Base-by-base conservation (phyloP, 2,888 invertebrate species). In the Eupithecia exiguata region DNA sequence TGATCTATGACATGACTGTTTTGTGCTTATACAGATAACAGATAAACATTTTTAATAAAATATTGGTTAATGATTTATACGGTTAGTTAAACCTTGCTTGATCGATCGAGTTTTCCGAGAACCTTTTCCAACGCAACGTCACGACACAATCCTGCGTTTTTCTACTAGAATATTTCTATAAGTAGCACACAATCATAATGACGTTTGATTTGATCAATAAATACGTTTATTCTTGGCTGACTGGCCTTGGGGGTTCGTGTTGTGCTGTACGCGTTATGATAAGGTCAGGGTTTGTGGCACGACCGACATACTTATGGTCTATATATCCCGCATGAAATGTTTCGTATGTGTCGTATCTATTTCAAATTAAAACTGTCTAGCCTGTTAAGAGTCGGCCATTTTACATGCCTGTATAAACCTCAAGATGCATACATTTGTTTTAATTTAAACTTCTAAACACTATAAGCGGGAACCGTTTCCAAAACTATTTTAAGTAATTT, bases 221-320 rank as follows among this genome's bases (percentile, higher is more conserved):
- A 83, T 78, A 70, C 75, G 73, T 76, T 36, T 77, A 77, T 82
- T 82, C 75, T 82, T 82, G 81, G 69, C 67, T 35, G n/a, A 18
- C 65, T 78, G 82, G 79, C 89, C 88, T 89, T 86, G 84, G 79
- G 78, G 73, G 75, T 53, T 71, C 75, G 78, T 81, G 80, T 77
- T 84, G 79, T 82, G 79, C 2, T 81, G 78, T 84, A 81, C 79
- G 80, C 77, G 77, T 80, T 84, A 82, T 86, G 83, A 87, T 86
- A 87, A 88, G 87, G 86, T 89, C 88, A 89, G 84, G 88, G 89
- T 82, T 84, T 58, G 40, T 61, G 66, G 61, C 73, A 74, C 77
- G 77, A 79, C 76, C 65, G 62, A 74, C 65, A 62, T 71, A 70
- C 73, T 75, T 62, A 58, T 72, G 68, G 65, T 70, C 30, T 49